Conservation (phyloP, 1,140 invertebrate genomes). For the Ceratosolen solmsi region DNA sequence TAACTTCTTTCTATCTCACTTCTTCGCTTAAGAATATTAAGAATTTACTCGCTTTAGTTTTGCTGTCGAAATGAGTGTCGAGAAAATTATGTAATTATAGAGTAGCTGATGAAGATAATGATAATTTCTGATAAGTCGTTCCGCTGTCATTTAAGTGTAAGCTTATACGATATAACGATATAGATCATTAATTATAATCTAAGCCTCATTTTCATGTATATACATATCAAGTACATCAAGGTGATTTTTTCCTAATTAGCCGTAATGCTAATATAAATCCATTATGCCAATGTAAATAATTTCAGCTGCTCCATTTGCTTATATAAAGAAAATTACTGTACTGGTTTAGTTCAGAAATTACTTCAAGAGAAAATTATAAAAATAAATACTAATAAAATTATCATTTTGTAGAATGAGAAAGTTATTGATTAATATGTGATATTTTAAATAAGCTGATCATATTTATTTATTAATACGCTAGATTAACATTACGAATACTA, state of each 20-base stretch:
- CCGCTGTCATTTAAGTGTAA: conserved; percentile 26
- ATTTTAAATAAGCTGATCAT: too few relatives aligned
- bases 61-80: background rate
- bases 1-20: background rate
- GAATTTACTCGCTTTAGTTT: background rate
- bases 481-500: too few relatives aligned
- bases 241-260: background rate
- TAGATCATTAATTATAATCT: conserved; percentile 36
- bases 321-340: background rate
- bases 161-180: conserved; percentile 17
- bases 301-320: background rate
- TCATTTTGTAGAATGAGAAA: background rate
- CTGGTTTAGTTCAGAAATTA: background rate
- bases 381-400: background rate
- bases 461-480: too few relatives aligned
- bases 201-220: background rate
- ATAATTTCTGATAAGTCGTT: conserved; percentile 42
- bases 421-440: too few relatives aligned
- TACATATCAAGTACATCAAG: background rate
- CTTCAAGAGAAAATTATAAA: background rate
- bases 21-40: background rate
- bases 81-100: conserved; percentile 43
- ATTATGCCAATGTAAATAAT: background rate
- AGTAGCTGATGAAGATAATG: background rate
- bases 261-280: background rate